Evolutionary conservation across 2,888 invertebrate species (phyloP).

Genomic region (Protophormia terraenovae): DNA sequence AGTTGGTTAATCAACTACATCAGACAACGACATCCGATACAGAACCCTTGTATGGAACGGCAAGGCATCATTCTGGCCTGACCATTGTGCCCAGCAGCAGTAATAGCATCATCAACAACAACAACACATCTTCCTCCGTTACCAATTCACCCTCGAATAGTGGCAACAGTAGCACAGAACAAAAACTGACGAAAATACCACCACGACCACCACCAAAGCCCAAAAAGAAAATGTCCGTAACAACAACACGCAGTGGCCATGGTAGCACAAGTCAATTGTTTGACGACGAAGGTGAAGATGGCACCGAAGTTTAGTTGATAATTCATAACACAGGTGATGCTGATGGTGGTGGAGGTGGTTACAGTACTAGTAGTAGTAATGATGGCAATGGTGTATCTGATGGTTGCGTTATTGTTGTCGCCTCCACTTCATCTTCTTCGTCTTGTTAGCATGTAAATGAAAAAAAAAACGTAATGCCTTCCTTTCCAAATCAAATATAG

Average conservation of each 20-base stretch:
- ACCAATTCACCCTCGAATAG: constrained; percentile 80
- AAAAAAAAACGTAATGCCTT: constrained; percentile 63
- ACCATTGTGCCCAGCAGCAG: constrained; percentile 76
- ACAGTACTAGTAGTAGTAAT: neutral
- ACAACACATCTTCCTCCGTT: constrained; percentile 85
- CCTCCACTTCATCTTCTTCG: constrained; percentile 65
- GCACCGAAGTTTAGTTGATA: constrained; percentile 89
- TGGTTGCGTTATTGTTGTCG: constrained; percentile 56
- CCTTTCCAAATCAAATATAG: constrained; percentile 48
- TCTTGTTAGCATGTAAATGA: constrained; percentile 55
- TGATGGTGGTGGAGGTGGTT: constrained; percentile 39
- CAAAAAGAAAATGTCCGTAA: constrained; percentile 90
- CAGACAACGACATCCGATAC: constrained; percentile 75
- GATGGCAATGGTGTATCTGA: constrained; percentile 44
- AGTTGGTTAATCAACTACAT: constrained; percentile 74
- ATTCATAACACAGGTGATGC: neutral
- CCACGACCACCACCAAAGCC: constrained; percentile 92
- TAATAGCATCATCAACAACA: constrained; percentile 56
- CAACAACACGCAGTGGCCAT: constrained; percentile 82
- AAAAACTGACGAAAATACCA: constrained; percentile 86
- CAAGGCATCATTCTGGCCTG: constrained; percentile 75
- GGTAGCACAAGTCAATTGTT: constrained; percentile 88
- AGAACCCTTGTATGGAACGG: constrained; percentile 78
- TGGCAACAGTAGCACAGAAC: constrained; percentile 71
- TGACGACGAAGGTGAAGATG: constrained; percentile 94